These are phyloP conservation scores for Phoxinus dragarum DNA, from an alignment of 2,797 vertebrate genomes.

Conservation along the genomic window DNA sequence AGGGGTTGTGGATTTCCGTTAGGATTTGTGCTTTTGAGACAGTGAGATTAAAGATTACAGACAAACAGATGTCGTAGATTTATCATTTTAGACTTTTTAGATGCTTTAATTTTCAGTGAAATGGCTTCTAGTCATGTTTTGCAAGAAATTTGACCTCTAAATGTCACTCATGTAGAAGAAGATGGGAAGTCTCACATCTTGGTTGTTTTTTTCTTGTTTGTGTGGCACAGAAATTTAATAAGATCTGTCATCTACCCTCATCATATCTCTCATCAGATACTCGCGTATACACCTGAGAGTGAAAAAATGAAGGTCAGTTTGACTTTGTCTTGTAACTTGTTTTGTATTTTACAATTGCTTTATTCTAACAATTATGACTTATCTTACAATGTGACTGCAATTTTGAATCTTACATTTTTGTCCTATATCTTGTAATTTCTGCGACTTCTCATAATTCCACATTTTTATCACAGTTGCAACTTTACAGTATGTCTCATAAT, in stretches of 20 bases:
- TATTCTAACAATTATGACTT: neutral
- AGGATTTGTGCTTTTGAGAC: conserved; percentile 37
- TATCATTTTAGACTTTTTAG: conserved; percentile 18
- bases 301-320: neutral
- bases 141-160: conserved; percentile 16
- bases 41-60: conserved; percentile 30
- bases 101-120: conserved; percentile 9
- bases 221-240: neutral
- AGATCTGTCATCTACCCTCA: neutral
- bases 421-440: neutral
- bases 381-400: neutral
- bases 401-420: neutral
- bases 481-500: no score
- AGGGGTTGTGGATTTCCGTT: conserved; percentile 28
- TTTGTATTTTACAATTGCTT: neutral
- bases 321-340: neutral
- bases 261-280: neutral
- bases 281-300: neutral
- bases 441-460: no score
- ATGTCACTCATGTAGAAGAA: conserved; percentile 20
- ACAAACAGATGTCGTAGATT: conserved; percentile 18
- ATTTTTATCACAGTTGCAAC: neutral
- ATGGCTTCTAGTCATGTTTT: conserved; percentile 13
- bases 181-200: neutral
- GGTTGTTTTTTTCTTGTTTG: neutral